Evolutionary conservation across 2,797 vertebrate genomes (phyloP), one percentile per base, ranked within the genome.

Genomic region (Bucorvus abyssinicus): DNA sequence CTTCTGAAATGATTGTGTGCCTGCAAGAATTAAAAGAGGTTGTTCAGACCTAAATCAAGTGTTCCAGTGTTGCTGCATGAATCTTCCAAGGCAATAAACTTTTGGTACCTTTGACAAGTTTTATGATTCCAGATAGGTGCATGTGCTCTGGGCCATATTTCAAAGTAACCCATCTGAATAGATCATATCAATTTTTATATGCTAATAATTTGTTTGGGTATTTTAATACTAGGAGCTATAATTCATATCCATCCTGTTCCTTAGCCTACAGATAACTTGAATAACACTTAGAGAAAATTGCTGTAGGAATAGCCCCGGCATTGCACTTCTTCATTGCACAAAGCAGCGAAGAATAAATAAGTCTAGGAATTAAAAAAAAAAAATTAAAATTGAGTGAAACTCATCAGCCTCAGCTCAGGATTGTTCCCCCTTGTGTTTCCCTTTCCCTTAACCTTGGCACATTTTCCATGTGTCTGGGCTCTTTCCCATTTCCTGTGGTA

Each of bases 61-160:
- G 76, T 88, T 89, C 79, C 83, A 90, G 69, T 50, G 81, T 3
- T 78, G 95, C 84, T 75, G 85, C 67, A 88, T 94, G 95, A 95
- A 95, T 96, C 95, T 97, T 94, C 60, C 55, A 5, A 95, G 86
- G 93, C 88, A 89, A 93, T 97, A 96, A 94, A 96, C 71, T 93
- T 95, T 94, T 86, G 89, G 89, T 93, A 75, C 82, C 81, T 92
- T 68, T 95, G 96, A 96, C 95, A 97, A 93, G 92, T 95, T 95
- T 93, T 97, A 95, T 82, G 89, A 57, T 84, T 42, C 38, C 12
- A 75, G 92, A 90, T 89, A 80, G 93, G 80, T 93, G 70, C 86
- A 19, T 78, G 65, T 94, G 94, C 74, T 82, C 4, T 30, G 55
- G 45, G 50, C 88, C 77, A 13, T 97, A 93, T 95, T 96, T 97